Base-by-base conservation (phyloP, 2,888 invertebrate genomes). In the Lobophora halterata region DNA sequence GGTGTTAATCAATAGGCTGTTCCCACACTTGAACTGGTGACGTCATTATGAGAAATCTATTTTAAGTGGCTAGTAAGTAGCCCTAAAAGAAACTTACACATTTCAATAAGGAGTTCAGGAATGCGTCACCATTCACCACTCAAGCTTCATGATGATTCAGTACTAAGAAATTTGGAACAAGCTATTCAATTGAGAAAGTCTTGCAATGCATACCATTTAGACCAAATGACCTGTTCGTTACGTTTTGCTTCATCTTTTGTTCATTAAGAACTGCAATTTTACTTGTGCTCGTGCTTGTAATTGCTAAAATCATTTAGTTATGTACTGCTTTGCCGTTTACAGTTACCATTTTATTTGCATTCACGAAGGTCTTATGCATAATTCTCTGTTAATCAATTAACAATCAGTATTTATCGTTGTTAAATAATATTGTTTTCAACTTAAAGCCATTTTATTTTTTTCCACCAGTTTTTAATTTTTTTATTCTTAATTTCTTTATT, bases 21-120 rank as follows among this genome's bases (percentile, higher is more conserved):
- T 78, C 78, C 74, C 77, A 79, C 74, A 73, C 64, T 67, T 62
- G 50, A 41, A 38, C 45, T 39, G 6, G 46, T 71, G 64, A 68
- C 63, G 62, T 61, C 62, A 53, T 43, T 42, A 44, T 49, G 45
- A 31, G 45, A 52, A 46, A 28, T 45, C 24, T 40, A 40, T 48
- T 57, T 61, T 55, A 57, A 58, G 60, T 61, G 51, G 44, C 9
- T 16, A n/a, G n/a, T n/a, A n/a, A n/a, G n/a, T n/a, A n/a, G n/a
- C n/a, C 14, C 37, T 30, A 32, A 31, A 37, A 33, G 35, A 31
- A 28, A 7, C 16, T 18, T 17, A n/a, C n/a, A n/a, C n/a, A n/a
- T 21, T 33, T 46, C 25, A 45, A 50, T 30, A 39, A 35, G 31
- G 41, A 34, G 16, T 36, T 34, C 21, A 32, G 20, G 26, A 26